Evolutionary conservation across 1,140 invertebrate species (phyloP).

Genomic region (Lepidurus packardi): DNA sequence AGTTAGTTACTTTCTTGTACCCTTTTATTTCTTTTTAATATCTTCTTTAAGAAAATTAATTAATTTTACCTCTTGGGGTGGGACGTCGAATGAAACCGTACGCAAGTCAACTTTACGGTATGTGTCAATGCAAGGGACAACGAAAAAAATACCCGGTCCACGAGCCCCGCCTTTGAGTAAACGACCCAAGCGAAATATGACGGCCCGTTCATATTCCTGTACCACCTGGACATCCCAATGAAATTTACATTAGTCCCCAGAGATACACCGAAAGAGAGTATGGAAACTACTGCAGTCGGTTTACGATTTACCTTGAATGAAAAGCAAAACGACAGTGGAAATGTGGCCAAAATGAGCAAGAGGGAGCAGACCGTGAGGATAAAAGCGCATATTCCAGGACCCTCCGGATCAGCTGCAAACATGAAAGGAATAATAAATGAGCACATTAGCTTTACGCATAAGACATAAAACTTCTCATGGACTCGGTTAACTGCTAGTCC

Average conservation of each 20-base stretch:
- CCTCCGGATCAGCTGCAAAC: constrained; percentile 50
- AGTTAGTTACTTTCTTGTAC: background rate
- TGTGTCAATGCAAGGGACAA: constrained; percentile 83
- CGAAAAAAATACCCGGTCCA: constrained; percentile 82
- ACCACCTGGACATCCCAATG: constrained; percentile 63
- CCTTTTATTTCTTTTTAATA: background rate
- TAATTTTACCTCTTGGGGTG: constrained; percentile 79
- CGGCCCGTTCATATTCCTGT: constrained; percentile 82
- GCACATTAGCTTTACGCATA: background rate
- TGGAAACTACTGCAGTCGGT: constrained; percentile 16
- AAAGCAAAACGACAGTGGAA: constrained; percentile 77
- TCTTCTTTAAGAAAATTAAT: constrained; percentile 16
- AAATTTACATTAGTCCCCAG: background rate
- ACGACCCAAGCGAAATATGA: constrained; percentile 81
- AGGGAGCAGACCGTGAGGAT: constrained; percentile 72
- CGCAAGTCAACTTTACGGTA: constrained; percentile 82
- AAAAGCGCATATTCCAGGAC: constrained; percentile 64
- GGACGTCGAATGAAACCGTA: constrained; percentile 83
- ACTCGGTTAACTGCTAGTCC: background rate
- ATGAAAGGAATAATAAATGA: constrained; percentile 30
- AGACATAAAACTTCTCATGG: background rate
- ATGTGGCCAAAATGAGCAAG: constrained; percentile 64
- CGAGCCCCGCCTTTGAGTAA: constrained; percentile 82
- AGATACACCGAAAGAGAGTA: background rate
- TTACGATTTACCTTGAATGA: constrained; percentile 64